Conservation (phyloP, 2,797 vertebrate genomes). For the Clangula hyemalis region DNA sequence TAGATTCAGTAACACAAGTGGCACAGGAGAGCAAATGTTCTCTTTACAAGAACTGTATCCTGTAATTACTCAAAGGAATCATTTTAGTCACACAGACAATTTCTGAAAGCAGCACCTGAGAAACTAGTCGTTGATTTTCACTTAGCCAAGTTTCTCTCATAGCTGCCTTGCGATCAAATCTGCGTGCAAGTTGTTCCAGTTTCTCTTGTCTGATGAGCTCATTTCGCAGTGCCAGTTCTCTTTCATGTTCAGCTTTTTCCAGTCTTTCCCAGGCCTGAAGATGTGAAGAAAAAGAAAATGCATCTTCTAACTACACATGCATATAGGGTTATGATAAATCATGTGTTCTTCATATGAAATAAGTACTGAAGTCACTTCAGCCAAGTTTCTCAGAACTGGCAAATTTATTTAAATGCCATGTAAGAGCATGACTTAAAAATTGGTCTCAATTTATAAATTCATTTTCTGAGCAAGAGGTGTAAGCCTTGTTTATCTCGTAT, state of each 20-base stretch:
- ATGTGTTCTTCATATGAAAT: not conserved
- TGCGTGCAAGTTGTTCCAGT: conserved; percentile 93
- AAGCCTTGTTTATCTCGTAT: not conserved
- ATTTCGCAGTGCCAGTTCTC: conserved; percentile 92
- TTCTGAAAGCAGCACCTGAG: conserved; percentile 83
- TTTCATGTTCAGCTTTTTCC: conserved; percentile 96
- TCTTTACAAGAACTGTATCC: not conserved
- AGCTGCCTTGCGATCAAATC: conserved; percentile 95
- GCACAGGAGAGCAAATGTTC: not conserved
- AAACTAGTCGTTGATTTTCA: conserved; percentile 94
- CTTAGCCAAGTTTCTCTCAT: conserved; percentile 98
- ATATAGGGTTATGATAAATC: not conserved
- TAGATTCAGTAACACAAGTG: not conserved
- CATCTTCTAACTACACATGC: not conserved
- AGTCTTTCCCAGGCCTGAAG: conserved; percentile 93
- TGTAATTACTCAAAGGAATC: conserved; percentile 34
- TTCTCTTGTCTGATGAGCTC: conserved; percentile 97
- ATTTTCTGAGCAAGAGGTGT: not conserved
- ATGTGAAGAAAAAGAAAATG: not conserved
- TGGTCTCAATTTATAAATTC: not conserved
- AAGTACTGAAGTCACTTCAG: not conserved
- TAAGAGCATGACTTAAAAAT: not conserved
- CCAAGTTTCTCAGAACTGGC: not conserved
- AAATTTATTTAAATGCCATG: not conserved
- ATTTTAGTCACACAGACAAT: conserved; percentile 12